phyloP scores from a whole-genome alignment of 2,888 invertebrate species.

The Drosophila nigricruria region DNA sequence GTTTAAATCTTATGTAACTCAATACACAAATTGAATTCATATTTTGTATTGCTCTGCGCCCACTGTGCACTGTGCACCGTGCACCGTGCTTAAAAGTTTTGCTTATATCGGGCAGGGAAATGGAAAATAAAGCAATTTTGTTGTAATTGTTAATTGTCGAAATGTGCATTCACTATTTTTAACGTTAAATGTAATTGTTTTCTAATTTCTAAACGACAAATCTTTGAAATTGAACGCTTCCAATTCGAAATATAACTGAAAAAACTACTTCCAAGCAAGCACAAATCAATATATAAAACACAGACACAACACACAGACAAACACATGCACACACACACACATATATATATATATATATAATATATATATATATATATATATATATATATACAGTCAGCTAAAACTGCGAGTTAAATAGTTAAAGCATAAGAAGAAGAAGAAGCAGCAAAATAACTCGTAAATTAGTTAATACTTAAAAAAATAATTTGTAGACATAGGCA shows the following conservation, averaged over 20 bases:
- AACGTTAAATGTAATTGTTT: slow-evolving; percentile 23
- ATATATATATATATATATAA: slow-evolving; percentile 3
- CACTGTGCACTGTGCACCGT: slow-evolving; percentile 7
- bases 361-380: slow-evolving; percentile 6
- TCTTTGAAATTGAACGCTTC: slow-evolving; percentile 19
- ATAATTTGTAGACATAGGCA: slow-evolving; percentile 19
- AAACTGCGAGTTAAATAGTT: slow-evolving; percentile 6
- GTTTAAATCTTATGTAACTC: not conserved
- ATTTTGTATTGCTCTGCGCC: not conserved
- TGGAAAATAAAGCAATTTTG: too few species aligned
- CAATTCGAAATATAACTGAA: slow-evolving; percentile 13
- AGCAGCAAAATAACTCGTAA: slow-evolving; percentile 8
- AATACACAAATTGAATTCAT: slow-evolving; percentile 4
- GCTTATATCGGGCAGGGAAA: not conserved
- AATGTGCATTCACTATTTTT: not conserved
- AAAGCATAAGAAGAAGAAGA: not conserved
- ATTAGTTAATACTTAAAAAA: slow-evolving; percentile 19
- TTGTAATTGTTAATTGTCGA: slow-evolving; percentile 13
- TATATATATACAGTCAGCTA: not conserved
- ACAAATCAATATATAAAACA: slow-evolving; percentile 19
- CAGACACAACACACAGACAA: slow-evolving; percentile 3
- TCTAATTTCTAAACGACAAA: not conserved
- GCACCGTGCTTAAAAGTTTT: not conserved
- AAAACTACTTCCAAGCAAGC: slow-evolving; percentile 21
- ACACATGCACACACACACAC: slow-evolving; percentile 10